These are phyloP conservation scores for Panthera uncia DNA, from an alignment of 2,113 vertebrate species.

Conservation along the genomic window DNA sequence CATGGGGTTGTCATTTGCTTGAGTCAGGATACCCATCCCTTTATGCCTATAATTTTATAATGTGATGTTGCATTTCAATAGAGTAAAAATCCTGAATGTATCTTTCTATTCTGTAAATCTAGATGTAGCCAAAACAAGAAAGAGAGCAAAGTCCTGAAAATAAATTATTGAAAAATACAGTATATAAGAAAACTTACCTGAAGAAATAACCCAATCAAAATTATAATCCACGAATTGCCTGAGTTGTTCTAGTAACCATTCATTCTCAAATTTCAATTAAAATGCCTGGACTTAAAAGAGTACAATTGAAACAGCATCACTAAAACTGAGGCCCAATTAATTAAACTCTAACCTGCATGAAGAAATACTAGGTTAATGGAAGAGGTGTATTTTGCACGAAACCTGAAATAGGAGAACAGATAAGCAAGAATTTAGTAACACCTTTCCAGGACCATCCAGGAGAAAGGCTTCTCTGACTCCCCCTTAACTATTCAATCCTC, in stretches of 20 bases:
- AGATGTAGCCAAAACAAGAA: not conserved
- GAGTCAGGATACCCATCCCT: not conserved
- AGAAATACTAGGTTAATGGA: not conserved
- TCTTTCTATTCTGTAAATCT: slow-evolving; percentile 10
- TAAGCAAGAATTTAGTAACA: not conserved
- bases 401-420: not conserved
- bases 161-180: not conserved
- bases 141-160: not conserved
- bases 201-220: not conserved
- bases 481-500: not conserved
- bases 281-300: not conserved
- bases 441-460: not conserved
- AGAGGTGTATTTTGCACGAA: not conserved
- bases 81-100: not conserved
- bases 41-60: not conserved
- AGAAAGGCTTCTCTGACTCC: not conserved
- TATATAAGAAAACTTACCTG: not conserved
- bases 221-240: not conserved
- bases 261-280: slow-evolving; percentile 21
- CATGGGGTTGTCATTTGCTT: not conserved
- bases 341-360: not conserved
- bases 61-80: not conserved
- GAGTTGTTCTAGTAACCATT: not conserved
- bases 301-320: not conserved
- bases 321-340: not conserved